phyloP scores from a whole-genome alignment of 2,797 vertebrate species.

The Gambusia yucatana region DNA sequence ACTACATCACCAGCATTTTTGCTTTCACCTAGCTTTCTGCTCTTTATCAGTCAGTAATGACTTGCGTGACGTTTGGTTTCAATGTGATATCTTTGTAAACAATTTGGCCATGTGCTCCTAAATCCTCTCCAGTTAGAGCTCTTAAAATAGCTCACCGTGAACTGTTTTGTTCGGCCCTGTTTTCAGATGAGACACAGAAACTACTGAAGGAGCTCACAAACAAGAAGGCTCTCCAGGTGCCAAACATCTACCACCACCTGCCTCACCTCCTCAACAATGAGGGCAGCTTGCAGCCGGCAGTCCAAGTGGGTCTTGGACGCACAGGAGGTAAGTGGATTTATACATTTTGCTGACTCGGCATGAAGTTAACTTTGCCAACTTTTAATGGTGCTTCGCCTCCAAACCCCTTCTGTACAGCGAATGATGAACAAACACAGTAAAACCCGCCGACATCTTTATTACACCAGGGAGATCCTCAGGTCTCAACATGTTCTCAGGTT shows the following conservation, averaged over 20 bases:
- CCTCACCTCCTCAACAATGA: conserved; percentile 98
- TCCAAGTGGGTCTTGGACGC: conserved; percentile 92
- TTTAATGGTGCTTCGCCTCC: not conserved
- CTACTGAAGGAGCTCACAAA: conserved; percentile 93
- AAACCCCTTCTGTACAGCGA: not conserved
- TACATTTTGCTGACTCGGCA: not conserved
- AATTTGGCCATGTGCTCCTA: not conserved
- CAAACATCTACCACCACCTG: conserved; percentile 99
- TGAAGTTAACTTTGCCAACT: not conserved
- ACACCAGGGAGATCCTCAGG: conserved; percentile 26
- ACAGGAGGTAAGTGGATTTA: conserved; percentile 87
- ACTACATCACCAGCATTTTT: not conserved
- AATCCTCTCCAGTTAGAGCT: conserved; percentile 6
- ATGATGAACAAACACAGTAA: conserved; percentile 18
- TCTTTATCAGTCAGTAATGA: not conserved
- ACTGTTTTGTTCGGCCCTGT: not conserved
- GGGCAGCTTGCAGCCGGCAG: conserved; percentile 94
- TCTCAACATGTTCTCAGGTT: conserved; percentile 44
- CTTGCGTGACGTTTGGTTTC: not conserved
- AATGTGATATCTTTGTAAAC: not conserved
- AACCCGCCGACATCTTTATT: conserved; percentile 27
- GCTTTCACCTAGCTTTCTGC: not conserved
- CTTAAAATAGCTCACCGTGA: not conserved
- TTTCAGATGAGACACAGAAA: conserved; percentile 93
- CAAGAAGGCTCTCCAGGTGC: conserved; percentile 95